A percentile compares a stretch with the other conserved stretches of the same genome.
phyloP scores from a whole-genome alignment of 2,888 invertebrate genomes.

The Oithona nana region DNA sequence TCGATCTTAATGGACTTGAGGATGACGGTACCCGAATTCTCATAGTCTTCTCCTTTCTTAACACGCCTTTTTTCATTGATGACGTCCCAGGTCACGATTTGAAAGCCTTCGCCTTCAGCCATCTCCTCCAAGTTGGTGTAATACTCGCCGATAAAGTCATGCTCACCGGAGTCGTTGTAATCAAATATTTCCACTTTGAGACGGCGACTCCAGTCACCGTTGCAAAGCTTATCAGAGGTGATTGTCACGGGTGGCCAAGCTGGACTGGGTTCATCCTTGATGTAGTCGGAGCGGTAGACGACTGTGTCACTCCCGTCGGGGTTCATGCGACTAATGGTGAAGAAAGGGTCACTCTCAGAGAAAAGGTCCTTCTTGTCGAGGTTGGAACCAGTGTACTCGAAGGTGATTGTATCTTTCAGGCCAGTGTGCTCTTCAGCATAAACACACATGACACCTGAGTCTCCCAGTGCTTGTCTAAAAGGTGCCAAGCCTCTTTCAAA shows the following conservation, averaged over 20 bases:
- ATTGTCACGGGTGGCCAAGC: conserved; percentile 32
- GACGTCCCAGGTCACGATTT: conserved; percentile 18
- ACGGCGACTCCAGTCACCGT: conserved; percentile 31
- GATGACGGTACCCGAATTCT: conserved; percentile 34
- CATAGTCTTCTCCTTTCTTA: conserved; percentile 31
- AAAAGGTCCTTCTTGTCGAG: conserved; percentile 27
- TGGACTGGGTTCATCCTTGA: conserved; percentile 29
- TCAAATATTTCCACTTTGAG: conserved; percentile 34
- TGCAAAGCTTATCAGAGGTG: conserved; percentile 26
- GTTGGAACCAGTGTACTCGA: conserved; percentile 25
- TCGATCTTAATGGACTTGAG: conserved; percentile 19
- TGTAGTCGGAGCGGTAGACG: conserved; percentile 36
- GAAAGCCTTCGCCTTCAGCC: conserved; percentile 18
- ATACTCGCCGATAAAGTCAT: conserved; percentile 33
- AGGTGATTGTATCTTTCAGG: conserved; percentile 26
- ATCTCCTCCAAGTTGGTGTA: conserved; percentile 28
- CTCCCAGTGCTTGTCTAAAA: not conserved
- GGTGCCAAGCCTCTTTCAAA: conserved; percentile 21
- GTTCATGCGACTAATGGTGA: conserved; percentile 23
- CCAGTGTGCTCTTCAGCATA: conserved; percentile 26
- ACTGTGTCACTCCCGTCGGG: conserved; percentile 27
- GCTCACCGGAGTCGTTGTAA: conserved; percentile 31
- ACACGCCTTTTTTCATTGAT: conserved; percentile 32
- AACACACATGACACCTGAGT: conserved; percentile 22
- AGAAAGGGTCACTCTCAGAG: conserved; percentile 28